Base-by-base conservation (phyloP, 2,888 invertebrate species). In the Hyppa rectilinea region DNA sequence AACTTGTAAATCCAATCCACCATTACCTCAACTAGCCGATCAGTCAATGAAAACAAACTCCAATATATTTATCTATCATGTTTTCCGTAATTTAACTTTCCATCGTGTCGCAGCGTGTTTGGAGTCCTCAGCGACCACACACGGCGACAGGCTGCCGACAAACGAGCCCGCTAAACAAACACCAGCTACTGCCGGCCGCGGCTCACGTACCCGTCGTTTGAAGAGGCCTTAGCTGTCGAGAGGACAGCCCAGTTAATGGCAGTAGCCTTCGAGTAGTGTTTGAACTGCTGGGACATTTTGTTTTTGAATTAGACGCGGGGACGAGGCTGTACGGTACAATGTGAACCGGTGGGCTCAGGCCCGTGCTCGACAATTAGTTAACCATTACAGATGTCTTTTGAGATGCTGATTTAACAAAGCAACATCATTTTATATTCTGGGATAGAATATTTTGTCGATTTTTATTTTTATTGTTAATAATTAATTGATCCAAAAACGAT, bases 121-220 rank as follows among this genome's bases (percentile, higher is more conserved):
- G 78, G 78, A 40, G 83, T 73, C 66, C 83, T 80, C 71, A 74
- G 87, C 87, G 91, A 82, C 92, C 91, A 89, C 92, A 90, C 94
- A 90, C 88, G 91, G 86, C 90, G 94, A 90, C 88, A 89, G 88
- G 87, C 81, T 85, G 88, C 91, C 92, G 91, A 89, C 90, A 92
- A 89, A 89, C 87, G 89, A 71, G 80, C 73, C 89, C 90, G 90
- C 92, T 89, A 80, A 34, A 59, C 86, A 91, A 92, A 92, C 89
- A 92, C 70, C 9, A 14, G 88, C 89, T 87, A 88, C 90, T 84
- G 88, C 75, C 71, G 72, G 64, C 72, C 75, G 66, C 78, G 63
- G 78, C 81, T 72, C 81, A 77, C 85, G 84, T 73, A 72, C 73
- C 59, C 56, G 40, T 56, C 80, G 80, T 72, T 65, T 85, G 77